A percentile compares a stretch with the other conserved stretches of the same genome.
phyloP scores from a whole-genome alignment of 2,888 invertebrate genomes.

The Lycaena phlaeas region DNA sequence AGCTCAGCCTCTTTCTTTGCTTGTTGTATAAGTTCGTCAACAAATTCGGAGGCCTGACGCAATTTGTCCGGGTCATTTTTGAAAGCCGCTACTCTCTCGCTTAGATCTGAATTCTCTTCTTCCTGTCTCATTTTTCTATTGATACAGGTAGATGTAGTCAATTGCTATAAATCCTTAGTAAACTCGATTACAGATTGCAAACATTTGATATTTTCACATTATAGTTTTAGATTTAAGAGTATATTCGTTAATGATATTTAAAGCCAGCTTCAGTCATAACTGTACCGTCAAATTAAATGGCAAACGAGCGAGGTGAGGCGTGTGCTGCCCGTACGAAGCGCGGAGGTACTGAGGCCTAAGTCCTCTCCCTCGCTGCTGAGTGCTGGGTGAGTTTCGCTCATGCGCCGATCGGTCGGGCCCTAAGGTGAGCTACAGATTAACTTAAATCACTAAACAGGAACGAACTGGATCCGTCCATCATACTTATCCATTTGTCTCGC shows the following conservation, averaged over 20 bases:
- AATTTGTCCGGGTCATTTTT: constrained; percentile 75
- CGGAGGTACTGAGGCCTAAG: constrained; percentile 40
- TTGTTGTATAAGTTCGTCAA: constrained; percentile 74
- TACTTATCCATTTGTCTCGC: too few relatives aligned
- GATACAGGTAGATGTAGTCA: not conserved
- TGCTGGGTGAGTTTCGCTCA: constrained; percentile 44
- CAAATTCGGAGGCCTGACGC: constrained; percentile 71
- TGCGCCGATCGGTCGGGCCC: constrained; percentile 43
- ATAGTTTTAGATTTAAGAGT: not conserved
- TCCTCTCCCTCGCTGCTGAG: too few relatives aligned
- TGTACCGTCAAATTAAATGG: not conserved
- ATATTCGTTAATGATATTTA: constrained; percentile 1
- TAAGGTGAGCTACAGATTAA: constrained; percentile 29
- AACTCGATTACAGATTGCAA: constrained; percentile 26
- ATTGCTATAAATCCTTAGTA: constrained; percentile 12
- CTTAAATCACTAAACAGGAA: constrained; percentile 39
- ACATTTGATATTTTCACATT: constrained; percentile 15
- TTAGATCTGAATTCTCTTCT: constrained; percentile 46
- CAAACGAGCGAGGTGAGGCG: constrained; percentile 27
- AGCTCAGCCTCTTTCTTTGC: constrained; percentile 74
- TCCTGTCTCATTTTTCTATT: constrained; percentile 50
- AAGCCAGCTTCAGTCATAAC: constrained; percentile 23
- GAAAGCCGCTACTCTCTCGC: constrained; percentile 69
- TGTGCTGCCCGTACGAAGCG: constrained; percentile 29
- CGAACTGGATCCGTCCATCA: constrained; percentile 27